Evolutionary conservation across 1,140 invertebrate genomes (phyloP).

Genomic region (Spodoptera frugiperda): DNA sequence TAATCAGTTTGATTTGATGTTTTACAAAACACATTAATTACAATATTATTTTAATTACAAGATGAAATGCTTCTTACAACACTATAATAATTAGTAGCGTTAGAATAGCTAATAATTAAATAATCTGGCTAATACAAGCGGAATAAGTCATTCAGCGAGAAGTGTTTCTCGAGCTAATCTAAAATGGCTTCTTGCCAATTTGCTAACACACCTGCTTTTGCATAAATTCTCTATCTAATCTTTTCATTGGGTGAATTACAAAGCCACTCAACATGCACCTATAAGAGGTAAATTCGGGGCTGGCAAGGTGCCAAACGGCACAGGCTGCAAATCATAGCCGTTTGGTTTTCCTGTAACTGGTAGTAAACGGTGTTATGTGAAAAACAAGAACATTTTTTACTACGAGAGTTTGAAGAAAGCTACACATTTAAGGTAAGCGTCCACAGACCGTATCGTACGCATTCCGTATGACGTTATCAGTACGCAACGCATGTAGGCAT

Average conservation of each 20-base stretch:
- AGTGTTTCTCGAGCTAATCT: conserved; percentile 10
- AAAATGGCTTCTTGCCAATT: conserved; percentile 40
- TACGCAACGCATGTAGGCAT: too few species aligned
- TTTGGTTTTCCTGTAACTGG: conserved; percentile 50
- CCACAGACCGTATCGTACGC: too few species aligned
- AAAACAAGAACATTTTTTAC: background rate
- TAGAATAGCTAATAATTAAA: too few species aligned
- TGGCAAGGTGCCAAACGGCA: conserved; percentile 53
- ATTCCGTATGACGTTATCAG: too few species aligned
- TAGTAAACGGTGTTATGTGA: conserved; percentile 54
- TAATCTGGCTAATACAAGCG: background rate
- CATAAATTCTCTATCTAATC: conserved; percentile 49
- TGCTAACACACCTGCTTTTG: conserved; percentile 46
- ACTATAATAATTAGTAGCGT: background rate
- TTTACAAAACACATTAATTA: too few species aligned
- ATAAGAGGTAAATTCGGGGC: conserved; percentile 46
- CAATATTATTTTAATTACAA: background rate
- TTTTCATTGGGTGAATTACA: conserved; percentile 47
- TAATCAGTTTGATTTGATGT: too few species aligned
- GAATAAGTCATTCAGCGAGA: background rate
- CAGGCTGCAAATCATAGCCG: conserved; percentile 55
- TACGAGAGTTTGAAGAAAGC: too few species aligned
- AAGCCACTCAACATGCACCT: conserved; percentile 43
- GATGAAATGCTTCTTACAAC: background rate
- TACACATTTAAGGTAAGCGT: too few species aligned